phyloP scores from a whole-genome alignment of 2,888 invertebrate genomes.

The Dynastes grantii region DNA sequence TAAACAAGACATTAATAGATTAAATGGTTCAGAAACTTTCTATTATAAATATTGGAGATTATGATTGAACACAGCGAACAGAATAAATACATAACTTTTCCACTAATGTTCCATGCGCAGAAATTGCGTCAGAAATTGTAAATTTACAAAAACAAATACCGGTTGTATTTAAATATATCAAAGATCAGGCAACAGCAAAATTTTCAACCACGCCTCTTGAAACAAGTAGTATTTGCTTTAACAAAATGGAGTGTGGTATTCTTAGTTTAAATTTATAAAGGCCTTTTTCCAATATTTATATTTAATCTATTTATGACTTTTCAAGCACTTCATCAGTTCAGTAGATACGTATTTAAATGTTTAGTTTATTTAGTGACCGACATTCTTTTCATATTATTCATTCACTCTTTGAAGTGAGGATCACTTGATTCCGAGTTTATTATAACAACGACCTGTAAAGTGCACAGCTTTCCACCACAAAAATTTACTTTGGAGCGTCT shows the following conservation, averaged over 20 bases:
- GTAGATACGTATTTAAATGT: background rate
- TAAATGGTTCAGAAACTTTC: slow-evolving; percentile 31
- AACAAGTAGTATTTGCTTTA: too few species aligned
- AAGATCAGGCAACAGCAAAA: too few species aligned
- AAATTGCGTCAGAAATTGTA: too few species aligned
- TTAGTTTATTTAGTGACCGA: slow-evolving; percentile 12
- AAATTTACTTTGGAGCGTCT: background rate
- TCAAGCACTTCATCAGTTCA: background rate
- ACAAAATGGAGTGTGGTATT: background rate
- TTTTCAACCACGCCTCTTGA: too few species aligned
- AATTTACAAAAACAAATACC: too few species aligned
- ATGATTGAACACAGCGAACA: slow-evolving; percentile 1
- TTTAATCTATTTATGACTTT: background rate
- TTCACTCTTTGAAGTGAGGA: slow-evolving; percentile 4
- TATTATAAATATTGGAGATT: slow-evolving; percentile 43
- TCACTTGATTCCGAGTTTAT: slow-evolving; percentile 4
- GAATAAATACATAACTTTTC: background rate
- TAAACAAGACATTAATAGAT: slow-evolving; percentile 46
- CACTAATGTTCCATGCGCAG: too few species aligned
- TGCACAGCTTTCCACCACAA: background rate
- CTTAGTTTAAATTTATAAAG: background rate
- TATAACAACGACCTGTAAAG: slow-evolving; percentile 12
- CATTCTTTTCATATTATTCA: slow-evolving; percentile 12
- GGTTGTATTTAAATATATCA: too few species aligned
- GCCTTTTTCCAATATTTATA: slow-evolving; percentile 3